Percentiles rank a stretch among this genome's conserved stretches.
These are phyloP conservation scores for Tychaedon coryphoeus DNA, from an alignment of 2,113 vertebrate genomes.

Conservation along the genomic window DNA sequence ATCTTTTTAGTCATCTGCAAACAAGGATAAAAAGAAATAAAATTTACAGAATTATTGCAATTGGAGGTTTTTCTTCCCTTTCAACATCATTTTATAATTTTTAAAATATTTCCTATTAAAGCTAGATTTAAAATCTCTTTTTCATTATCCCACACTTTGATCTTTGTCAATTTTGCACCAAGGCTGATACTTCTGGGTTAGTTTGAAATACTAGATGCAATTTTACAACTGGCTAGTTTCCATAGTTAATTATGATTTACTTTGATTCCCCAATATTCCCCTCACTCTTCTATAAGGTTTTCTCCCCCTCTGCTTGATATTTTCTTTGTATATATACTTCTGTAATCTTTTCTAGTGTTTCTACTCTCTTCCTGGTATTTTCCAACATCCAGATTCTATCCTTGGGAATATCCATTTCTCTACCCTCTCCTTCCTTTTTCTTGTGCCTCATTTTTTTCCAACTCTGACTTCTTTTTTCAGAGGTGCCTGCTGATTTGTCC, in stretches of 20 bases:
- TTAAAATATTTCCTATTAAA: background rate
- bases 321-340: background rate
- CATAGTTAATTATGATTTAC: background rate
- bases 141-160: background rate
- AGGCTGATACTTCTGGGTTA: background rate
- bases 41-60: background rate
- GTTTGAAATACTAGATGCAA: background rate
- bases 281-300: background rate
- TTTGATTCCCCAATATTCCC: background rate
- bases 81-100: background rate
- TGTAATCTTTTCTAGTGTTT: background rate
- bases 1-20: background rate
- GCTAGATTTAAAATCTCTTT: background rate
- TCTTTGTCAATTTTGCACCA: background rate
- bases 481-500: background rate
- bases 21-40: background rate
- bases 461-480: background rate
- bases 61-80: background rate
- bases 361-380: background rate
- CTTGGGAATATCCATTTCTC: background rate
- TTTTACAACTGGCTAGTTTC: background rate
- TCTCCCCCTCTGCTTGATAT: background rate
- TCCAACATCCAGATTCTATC: background rate
- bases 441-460: background rate
- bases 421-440: background rate